These are phyloP conservation scores for Agrypnia vestita DNA, from an alignment of 1,140 invertebrate species.

Conservation along the genomic window DNA sequence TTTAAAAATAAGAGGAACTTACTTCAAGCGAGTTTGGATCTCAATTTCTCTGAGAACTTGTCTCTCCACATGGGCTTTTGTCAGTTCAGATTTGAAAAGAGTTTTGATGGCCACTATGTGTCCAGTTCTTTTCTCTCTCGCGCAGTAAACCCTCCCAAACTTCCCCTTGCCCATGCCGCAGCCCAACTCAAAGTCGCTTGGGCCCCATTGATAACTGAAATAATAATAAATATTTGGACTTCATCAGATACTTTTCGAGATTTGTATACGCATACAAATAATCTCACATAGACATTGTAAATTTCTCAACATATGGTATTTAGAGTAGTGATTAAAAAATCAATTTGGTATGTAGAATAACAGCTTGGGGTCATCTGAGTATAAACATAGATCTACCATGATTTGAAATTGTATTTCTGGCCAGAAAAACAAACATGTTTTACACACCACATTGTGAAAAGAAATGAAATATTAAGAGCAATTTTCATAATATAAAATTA, in stretches of 20 bases:
- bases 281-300: too few species aligned
- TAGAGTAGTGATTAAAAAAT: not conserved
- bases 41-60: constrained; percentile 95
- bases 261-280: not conserved
- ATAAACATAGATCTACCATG: too few species aligned
- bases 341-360: not conserved
- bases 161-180: constrained; percentile 89
- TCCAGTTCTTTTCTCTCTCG: constrained; percentile 87
- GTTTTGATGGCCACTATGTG: constrained; percentile 95
- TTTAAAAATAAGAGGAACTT: not conserved
- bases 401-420: not conserved
- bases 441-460: not conserved
- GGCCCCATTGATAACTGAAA: constrained; percentile 81
- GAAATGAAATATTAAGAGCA: not conserved
- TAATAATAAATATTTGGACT: constrained; percentile 9
- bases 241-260: constrained; percentile 59
- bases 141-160: constrained; percentile 94
- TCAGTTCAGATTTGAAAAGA: constrained; percentile 89
- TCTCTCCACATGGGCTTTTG: constrained; percentile 83
- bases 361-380: not conserved
- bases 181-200: constrained; percentile 90
- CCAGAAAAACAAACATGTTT: not conserved
- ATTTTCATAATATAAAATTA: not conserved
- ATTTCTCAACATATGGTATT: not conserved
- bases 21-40: constrained; percentile 84